Evolutionary conservation across 2,113 vertebrate genomes (phyloP), one percentile per base, ranked within the genome.

Genomic region (Passer domesticus): DNA sequence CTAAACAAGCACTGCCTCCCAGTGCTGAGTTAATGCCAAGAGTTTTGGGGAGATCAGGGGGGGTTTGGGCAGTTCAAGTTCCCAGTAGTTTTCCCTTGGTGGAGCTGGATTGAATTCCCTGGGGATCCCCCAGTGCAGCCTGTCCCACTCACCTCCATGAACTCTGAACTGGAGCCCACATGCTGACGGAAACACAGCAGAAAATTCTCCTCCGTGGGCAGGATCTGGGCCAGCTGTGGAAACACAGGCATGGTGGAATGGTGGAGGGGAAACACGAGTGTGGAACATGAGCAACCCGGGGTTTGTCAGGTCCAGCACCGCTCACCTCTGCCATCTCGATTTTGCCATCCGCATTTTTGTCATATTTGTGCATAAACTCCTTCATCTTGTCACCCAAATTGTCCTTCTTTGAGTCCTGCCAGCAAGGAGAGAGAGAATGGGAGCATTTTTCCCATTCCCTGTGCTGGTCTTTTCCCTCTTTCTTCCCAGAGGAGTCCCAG

Each of bases 311-410:
- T 11, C 25, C 31, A 16, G 10, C 20, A 31, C 66, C 2, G 3
- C 98, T 98, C 97, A 99, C 99, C 98, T 99, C 99, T 2, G 99
- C 98, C 99, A 99, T 99, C 97, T 99, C 99, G 17, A 99, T 99
- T 87, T 98, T 98, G 35, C 99, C 99, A 2, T 99, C 99, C 0
- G 99, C 98, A 30, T 99, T 99, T 98, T 99, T 98, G 98, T 99
- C 99, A 0, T 99, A 99, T 97, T 99, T 99, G 97, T 98, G 98
- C 99, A 99, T 99, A 97, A 99, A 99, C 55, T 99, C 99, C 97
- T 98, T 99, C 99, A 99, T 99, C 97, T 99, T 99, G 97, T 99
- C 99, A 67, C 97, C 98, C 90, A 99, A 98, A 82, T 92, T 98
- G 85, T 98, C 98, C 13, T 98, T 99, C 98, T 98, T 96, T 15